These are phyloP conservation scores for Sebastes glaucus DNA, from an alignment of 2,797 vertebrate genomes.

Conservation along the genomic window DNA sequence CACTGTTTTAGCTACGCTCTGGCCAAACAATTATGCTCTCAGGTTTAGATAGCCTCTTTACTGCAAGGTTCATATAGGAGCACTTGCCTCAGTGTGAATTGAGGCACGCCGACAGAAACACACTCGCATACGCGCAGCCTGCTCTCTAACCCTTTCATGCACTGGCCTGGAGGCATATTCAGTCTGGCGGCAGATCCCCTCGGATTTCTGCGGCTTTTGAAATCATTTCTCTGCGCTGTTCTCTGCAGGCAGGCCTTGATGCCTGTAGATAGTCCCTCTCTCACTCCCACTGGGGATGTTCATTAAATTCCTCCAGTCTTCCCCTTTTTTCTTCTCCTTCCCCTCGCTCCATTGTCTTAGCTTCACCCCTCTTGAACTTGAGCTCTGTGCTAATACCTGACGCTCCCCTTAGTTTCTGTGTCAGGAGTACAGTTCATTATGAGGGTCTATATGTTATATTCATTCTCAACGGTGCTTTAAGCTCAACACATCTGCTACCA, in stretches of 20 bases:
- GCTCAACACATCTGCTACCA: conserved; percentile 56
- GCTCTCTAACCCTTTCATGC: conserved; percentile 71
- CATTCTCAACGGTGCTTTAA: conserved; percentile 51
- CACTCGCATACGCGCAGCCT: conserved; percentile 56
- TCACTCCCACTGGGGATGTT: conserved; percentile 78
- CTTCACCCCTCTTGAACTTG: conserved; percentile 66
- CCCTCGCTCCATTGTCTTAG: conserved; percentile 63
- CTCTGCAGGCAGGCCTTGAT: conserved; percentile 74
- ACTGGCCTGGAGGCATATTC: conserved; percentile 77
- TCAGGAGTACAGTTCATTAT: conserved; percentile 43
- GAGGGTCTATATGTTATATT: conserved; percentile 15
- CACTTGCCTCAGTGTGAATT: conserved; percentile 58
- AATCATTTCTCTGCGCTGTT: conserved; percentile 76
- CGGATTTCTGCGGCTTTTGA: conserved; percentile 81
- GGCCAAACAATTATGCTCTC: conserved; percentile 64
- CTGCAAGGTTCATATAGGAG: conserved; percentile 61
- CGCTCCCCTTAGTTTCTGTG: conserved; percentile 36
- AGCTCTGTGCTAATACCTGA: conserved; percentile 52
- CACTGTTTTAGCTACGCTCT: conserved; percentile 49
- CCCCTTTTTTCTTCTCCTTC: conserved; percentile 38
- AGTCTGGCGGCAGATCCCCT: conserved; percentile 80
- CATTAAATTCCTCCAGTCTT: conserved; percentile 80
- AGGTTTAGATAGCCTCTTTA: conserved; percentile 68
- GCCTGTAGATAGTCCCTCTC: conserved; percentile 69
- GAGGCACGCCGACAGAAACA: conserved; percentile 61